Conservation (phyloP, 1,140 invertebrate genomes). For the Anthonomus grandis region DNA sequence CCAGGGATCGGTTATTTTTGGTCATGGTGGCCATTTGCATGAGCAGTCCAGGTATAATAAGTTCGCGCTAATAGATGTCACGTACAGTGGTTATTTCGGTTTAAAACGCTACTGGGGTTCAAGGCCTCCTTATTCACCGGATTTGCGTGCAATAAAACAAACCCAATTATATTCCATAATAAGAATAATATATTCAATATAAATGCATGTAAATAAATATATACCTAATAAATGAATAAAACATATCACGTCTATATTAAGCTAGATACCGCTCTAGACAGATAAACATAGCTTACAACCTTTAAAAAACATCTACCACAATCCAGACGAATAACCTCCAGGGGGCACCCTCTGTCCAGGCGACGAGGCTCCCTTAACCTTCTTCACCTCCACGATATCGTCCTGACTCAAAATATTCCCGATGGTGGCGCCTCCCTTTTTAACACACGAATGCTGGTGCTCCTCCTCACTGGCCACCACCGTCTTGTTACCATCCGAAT, state of each 20-base stretch:
- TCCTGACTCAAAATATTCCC: conserved; percentile 21
- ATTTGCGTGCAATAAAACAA: too few relatives aligned
- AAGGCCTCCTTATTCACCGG: too few relatives aligned
- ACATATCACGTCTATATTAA: too few relatives aligned
- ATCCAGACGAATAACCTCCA: conserved; percentile 28
- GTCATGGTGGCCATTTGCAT: too few relatives aligned
- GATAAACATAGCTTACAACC: too few relatives aligned
- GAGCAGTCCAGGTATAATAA: too few relatives aligned
- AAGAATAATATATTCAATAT: background rate
- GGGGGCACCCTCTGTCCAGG: conserved; percentile 19
- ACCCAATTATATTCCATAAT: too few relatives aligned
- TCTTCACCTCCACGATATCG: conserved; percentile 17
- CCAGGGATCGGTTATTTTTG: too few relatives aligned
- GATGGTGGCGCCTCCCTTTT: conserved; percentile 16
- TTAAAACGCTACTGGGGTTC: too few relatives aligned
- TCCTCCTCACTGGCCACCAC: conserved; percentile 8
- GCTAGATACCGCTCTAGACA: too few relatives aligned
- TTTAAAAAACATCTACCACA: conserved; percentile 30
- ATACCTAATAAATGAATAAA: background rate
- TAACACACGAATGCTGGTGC: conserved; percentile 4
- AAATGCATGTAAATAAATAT: background rate
- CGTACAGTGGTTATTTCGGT: too few relatives aligned
- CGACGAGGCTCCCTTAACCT: background rate
- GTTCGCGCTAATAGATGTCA: too few relatives aligned
- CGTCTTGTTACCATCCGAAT: conserved; percentile 13